phyloP scores from a whole-genome alignment of 2,797 vertebrate species.

The Sebastes taczanowskii region DNA sequence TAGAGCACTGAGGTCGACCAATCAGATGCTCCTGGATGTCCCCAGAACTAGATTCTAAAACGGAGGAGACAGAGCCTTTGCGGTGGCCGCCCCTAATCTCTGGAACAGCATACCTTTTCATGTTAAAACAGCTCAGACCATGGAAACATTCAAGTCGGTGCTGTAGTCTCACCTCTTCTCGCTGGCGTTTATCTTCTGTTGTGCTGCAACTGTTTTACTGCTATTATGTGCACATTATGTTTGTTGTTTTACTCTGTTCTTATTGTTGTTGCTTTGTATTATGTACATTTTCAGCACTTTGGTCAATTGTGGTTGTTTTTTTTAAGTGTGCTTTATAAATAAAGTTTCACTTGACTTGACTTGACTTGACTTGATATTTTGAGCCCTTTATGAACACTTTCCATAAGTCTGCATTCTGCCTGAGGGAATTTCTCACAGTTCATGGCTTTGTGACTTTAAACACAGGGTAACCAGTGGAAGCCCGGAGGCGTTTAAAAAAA shows the following conservation, averaged over 20 bases:
- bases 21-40: neutral
- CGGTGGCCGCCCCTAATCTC: too few relatives aligned
- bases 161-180: neutral
- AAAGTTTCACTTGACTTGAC: too few relatives aligned
- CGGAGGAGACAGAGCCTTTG: neutral
- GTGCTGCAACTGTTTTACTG: neutral
- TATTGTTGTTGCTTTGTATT: neutral
- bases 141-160: neutral
- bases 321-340: neutral
- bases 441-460: too few relatives aligned
- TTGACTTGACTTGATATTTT: too few relatives aligned
- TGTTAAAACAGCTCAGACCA: too few relatives aligned
- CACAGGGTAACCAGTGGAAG: too few relatives aligned
- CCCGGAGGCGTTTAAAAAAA: too few relatives aligned
- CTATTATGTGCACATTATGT: neutral
- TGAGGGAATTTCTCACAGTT: too few relatives aligned
- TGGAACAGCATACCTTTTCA: neutral
- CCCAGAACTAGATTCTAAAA: neutral
- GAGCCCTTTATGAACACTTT: too few relatives aligned
- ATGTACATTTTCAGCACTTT: neutral
- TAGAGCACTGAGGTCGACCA: neutral
- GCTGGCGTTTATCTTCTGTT: neutral
- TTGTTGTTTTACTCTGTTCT: neutral
- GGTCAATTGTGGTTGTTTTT: neutral
- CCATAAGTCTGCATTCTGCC: too few relatives aligned